Evolutionary conservation across 2,113 vertebrate species (phyloP), one percentile per base, ranked within the genome.

Genomic region (Leucosticte australis): DNA sequence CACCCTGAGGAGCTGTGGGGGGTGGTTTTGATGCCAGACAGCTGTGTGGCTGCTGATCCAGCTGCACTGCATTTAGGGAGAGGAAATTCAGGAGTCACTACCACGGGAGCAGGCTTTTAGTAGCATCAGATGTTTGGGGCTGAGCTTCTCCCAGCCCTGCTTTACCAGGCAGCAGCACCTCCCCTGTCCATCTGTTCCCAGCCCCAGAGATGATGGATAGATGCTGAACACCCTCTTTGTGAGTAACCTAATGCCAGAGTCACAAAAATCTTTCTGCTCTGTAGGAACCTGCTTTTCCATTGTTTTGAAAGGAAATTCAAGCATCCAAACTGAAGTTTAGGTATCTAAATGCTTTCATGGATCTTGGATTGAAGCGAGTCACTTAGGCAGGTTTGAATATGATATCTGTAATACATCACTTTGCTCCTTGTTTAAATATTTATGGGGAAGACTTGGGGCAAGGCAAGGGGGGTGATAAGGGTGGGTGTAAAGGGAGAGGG

Each of bases 391-490:
- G 52, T 78, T 88, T 67, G 71, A 90, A 92, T 95, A 56, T 83
- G 90, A 93, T 94, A 91, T 89, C 79, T 39, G 55, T 80, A 83
- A 94, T 95, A 46, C 52, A 86, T 86, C 79, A 80, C 50, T 96
- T 88, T 90, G 71, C 88, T 88, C 42, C 82, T 96, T 95, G 85
- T 90, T 96, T 97, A 95, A 96, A 94, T 92, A 95, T 96, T 97
- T 83, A 93, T 92, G 87, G 59, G 0, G 64, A 92, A 83, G 92
- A 44, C 63, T 88, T 63, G 42, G 87, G 90, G 85, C 0, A 30
- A 95, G 79, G 82, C 50, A 31, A 27, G 75, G 87, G 63, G 79
- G 75, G 46, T 67, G 92, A 81, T 95, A 50, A 70, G 68, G 80
- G 60, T 87, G 89, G 21, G 56, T 94, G 87, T 78, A 82, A 92